phyloP scores from a whole-genome alignment of 2,797 vertebrate genomes.

The Morelia viridis region DNA sequence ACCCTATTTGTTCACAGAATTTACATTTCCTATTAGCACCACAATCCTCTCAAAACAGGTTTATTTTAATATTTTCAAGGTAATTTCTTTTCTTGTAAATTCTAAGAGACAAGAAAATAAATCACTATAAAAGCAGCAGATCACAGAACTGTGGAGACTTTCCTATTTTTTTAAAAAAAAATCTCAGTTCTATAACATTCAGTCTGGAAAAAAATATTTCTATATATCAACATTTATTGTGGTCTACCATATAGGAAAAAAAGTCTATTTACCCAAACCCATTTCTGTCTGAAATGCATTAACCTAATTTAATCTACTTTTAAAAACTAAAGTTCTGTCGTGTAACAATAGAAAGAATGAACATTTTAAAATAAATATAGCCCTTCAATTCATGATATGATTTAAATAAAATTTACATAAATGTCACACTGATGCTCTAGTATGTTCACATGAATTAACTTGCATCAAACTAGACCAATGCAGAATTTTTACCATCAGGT shows the following conservation, averaged over 20 bases:
- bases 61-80: not conserved
- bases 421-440: slow-evolving; percentile 29
- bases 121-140: not conserved
- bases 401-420: slow-evolving; percentile 44
- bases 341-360: not conserved
- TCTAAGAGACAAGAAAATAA: not conserved
- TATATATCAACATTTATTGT: not conserved
- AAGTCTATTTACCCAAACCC: fast-evolving
- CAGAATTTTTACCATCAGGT: slow-evolving; percentile 29
- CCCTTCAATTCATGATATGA: slow-evolving; percentile 22
- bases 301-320: not conserved
- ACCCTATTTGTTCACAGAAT: not conserved
- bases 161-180: not conserved
- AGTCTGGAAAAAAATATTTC: slow-evolving; percentile 43
- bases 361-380: not conserved
- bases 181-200: slow-evolving; percentile 12
- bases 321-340: not conserved
- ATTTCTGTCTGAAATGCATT: not conserved
- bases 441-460: slow-evolving; percentile 37
- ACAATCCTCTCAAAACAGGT: not conserved
- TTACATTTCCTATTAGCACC: not conserved
- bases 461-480: slow-evolving; percentile 21
- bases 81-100: not conserved
- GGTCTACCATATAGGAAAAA: slow-evolving; percentile 3
- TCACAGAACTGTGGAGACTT: not conserved